phyloP scores from a whole-genome alignment of 2,797 vertebrate species.

The Nyctalus aviator region DNA sequence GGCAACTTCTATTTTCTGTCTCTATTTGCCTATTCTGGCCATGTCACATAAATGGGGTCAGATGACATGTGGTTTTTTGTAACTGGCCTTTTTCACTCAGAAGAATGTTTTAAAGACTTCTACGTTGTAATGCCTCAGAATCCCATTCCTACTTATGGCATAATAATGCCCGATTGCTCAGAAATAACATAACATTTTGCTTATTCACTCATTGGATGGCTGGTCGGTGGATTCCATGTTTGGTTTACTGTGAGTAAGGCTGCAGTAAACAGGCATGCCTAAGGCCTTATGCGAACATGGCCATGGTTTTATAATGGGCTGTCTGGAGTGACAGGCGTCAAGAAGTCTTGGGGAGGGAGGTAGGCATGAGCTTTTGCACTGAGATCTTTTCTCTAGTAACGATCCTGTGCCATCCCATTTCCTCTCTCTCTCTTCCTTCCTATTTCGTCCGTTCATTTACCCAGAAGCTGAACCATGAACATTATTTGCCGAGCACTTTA shows the following conservation, averaged over 20 bases:
- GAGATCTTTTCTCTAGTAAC: not conserved
- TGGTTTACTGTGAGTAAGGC: not conserved
- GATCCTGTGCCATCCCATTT: not conserved
- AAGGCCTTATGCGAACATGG: not conserved
- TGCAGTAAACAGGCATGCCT: accelerated
- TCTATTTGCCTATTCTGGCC: not conserved
- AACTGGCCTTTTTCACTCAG: not conserved
- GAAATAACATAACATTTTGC: accelerated
- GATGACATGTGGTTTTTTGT: no score
- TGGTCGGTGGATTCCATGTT: not conserved
- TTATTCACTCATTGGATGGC: no score
- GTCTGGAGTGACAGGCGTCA: not conserved
- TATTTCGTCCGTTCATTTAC: not conserved
- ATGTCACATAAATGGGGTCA: no score
- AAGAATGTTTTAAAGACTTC: not conserved
- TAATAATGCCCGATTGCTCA: accelerated
- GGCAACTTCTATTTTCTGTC: no score
- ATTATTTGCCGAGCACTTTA: not conserved
- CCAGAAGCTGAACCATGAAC: not conserved
- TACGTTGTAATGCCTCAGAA: accelerated
- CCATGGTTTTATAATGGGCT: not conserved
- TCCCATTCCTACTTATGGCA: not conserved
- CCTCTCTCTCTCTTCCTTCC: not conserved
- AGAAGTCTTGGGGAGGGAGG: not conserved
- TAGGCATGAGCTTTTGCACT: no score